These are phyloP conservation scores for Orchesella flavescens DNA, from an alignment of 2,888 invertebrate genomes.

Conservation along the genomic window DNA sequence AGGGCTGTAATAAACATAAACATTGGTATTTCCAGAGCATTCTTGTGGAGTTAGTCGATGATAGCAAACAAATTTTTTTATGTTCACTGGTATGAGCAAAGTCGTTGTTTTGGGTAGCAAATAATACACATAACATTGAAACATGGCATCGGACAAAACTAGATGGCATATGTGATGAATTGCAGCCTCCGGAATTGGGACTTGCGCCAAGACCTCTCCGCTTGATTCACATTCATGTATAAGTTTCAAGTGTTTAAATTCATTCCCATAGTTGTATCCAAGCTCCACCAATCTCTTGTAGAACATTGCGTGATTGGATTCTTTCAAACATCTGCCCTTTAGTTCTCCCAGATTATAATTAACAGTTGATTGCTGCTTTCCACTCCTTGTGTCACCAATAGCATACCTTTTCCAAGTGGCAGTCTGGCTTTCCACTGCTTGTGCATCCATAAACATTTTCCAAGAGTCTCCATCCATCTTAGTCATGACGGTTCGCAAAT, in stretches of 20 bases:
- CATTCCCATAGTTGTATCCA: neutral
- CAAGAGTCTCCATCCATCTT: too few species aligned
- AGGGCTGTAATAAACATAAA: too few species aligned
- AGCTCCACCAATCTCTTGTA: neutral
- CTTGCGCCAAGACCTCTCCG: neutral
- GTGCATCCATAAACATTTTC: too few species aligned
- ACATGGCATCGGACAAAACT: constrained; percentile 24
- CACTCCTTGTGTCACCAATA: too few species aligned
- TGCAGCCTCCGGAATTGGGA: neutral
- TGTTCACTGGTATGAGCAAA: constrained; percentile 2
- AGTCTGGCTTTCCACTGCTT: too few species aligned
- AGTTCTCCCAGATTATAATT: neutral
- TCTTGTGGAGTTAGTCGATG: too few species aligned
- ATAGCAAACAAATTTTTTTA: neutral
- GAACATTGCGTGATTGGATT: neutral
- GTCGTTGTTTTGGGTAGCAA: neutral
- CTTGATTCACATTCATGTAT: neutral
- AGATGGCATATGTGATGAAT: neutral
- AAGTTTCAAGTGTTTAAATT: neutral
- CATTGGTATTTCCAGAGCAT: too few species aligned
- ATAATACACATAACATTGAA: neutral
- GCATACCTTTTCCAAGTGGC: too few species aligned
- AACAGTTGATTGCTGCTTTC: neutral
- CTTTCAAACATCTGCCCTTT: too few species aligned
- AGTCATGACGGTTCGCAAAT: too few species aligned